Conservation (phyloP, 2,797 vertebrate genomes). For the Molossus alvarezi region DNA sequence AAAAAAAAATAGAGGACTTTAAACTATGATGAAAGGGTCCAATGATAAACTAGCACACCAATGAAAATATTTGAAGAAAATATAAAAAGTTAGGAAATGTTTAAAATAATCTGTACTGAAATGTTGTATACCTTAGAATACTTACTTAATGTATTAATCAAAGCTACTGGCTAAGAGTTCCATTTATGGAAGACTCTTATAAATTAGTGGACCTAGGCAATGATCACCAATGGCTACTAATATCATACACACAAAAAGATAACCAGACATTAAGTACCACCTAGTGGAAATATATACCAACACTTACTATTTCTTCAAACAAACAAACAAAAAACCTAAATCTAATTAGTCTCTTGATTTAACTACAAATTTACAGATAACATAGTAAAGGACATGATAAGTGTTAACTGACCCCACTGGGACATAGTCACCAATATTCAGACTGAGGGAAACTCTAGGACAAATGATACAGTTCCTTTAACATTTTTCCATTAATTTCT, state of each 20-base stretch:
- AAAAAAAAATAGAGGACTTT: neutral
- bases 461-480: neutral
- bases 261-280: neutral
- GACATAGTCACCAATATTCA: neutral
- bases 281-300: constrained; percentile 7
- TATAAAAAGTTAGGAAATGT: constrained; percentile 21
- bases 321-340: neutral
- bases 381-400: neutral
- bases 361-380: constrained; percentile 9
- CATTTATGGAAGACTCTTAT: neutral
- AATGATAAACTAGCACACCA: neutral
- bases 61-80: constrained; percentile 4
- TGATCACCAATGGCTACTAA: constrained; percentile 3
- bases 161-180: neutral
- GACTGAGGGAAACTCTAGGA: neutral
- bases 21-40: neutral
- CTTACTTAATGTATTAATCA: neutral
- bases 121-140: constrained; percentile 38
- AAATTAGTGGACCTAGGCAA: neutral
- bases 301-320: neutral
- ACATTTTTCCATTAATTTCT: neutral
- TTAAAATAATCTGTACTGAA: constrained; percentile 20
- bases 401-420: neutral
- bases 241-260: neutral
- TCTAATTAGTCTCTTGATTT: neutral